Base-by-base conservation (phyloP, 92 coral and sea anemone species). In the Montipora capitata region DNA sequence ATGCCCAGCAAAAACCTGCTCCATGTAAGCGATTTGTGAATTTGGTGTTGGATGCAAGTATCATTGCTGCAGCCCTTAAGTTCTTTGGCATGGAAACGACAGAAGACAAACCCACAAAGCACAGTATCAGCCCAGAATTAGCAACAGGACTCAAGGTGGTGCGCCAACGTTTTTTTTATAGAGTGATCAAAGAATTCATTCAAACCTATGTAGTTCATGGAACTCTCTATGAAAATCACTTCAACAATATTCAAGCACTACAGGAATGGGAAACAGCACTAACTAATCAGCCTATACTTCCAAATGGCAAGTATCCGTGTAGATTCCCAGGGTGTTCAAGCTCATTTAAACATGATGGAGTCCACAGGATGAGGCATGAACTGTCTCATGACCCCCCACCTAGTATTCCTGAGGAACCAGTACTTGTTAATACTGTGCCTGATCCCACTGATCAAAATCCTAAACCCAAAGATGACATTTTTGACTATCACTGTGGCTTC, bases 281-380 rank as follows among this genome's bases (percentile, higher is more conserved):
- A 73, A 58, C 1, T 16, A 82, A 78, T 44, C 94, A 93, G 78
- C 73, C 79, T 0, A 13, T 82, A 3, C 71, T 66, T 9, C 74
- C 76, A 41, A 85, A 93, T 86, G 92, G 94, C 17, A 83, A 90
- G 52, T 87, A 93, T 59, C 94, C 90, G 3, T 93, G 96, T 18
- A 71, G 92, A 59, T 81, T 76, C 76, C 72, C 72, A 4, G 94
- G 94, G 38, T 93, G 94, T 64, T 2, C 58, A 7, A 40, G 72
- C 6, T 77, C 94, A 7, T 93, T 82, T 40, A 87, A 82, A 48
- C 77, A 86, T 59, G 92, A 90, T 78, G 92, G 96, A 0, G 85
- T 68, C 11, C 76, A 20, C 8, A 86, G 94, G 64, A 72, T 86
- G 59, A 82, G 94, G 9, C 96, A 90, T 81, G 94, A 90, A 65